These are phyloP conservation scores for Tetragonisca angustula DNA, from an alignment of 2,888 invertebrate genomes.

Conservation along the genomic window DNA sequence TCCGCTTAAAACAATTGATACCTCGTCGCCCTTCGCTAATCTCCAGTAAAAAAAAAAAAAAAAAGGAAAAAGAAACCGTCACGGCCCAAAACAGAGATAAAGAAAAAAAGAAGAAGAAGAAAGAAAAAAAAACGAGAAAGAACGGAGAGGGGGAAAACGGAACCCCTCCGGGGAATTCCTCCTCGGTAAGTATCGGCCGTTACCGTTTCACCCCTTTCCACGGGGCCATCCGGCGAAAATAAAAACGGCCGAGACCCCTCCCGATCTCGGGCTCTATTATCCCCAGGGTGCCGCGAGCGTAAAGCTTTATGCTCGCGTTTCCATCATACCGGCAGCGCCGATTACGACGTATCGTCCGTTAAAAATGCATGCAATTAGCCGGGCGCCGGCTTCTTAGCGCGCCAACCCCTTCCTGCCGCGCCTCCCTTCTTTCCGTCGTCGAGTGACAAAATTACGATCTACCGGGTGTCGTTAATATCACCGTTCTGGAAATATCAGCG, in stretches of 20 bases:
- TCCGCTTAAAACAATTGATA: conserved; percentile 45
- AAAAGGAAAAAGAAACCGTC: background rate
- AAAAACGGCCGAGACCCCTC: conserved; percentile 29
- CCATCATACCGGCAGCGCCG: conserved; percentile 77
- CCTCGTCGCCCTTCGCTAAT: conserved; percentile 15
- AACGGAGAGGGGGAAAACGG: background rate
- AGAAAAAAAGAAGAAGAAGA: background rate
- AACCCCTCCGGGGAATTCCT: background rate
- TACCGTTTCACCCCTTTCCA: conserved; percentile 49
- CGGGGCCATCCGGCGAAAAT: background rate
- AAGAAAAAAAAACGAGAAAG: background rate
- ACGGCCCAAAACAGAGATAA: background rate
- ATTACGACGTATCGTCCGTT: conserved; percentile 80
- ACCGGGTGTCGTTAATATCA: conserved; percentile 82
- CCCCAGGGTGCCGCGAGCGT: conserved; percentile 67
- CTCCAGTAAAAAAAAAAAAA: background rate
- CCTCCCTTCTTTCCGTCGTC: conserved; percentile 59
- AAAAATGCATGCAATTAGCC: conserved; percentile 83
- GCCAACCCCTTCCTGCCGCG: conserved; percentile 22
- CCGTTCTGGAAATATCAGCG: conserved; percentile 47
- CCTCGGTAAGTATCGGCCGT: conserved; percentile 26
- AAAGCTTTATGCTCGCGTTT: conserved; percentile 74
- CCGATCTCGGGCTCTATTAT: conserved; percentile 29
- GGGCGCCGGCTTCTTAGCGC: conserved; percentile 14
- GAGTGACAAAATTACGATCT: conserved; percentile 83